Conservation (phyloP, 2,113 vertebrate genomes). For the Hippocampus comes region DNA sequence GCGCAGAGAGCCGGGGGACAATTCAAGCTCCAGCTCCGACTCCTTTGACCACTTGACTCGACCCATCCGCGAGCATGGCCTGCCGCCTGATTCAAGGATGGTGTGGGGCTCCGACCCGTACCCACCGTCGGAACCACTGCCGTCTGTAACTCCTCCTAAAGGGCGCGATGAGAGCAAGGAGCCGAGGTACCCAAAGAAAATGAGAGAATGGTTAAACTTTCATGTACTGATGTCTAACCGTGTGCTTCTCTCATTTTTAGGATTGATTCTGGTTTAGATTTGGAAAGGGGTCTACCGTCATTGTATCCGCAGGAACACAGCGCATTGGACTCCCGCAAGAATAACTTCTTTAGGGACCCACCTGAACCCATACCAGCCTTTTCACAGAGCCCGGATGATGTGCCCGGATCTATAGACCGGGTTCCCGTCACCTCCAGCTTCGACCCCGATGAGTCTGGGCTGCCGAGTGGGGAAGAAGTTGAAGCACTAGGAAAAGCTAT, state of each 20-base stretch:
- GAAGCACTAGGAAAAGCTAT: slow-evolving; percentile 73
- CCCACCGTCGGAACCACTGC: slow-evolving; percentile 79
- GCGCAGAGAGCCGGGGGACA: slow-evolving; percentile 90
- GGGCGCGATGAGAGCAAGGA: slow-evolving; percentile 81
- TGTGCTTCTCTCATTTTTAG: slow-evolving; percentile 41
- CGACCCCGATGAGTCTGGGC: slow-evolving; percentile 73
- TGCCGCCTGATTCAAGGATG: slow-evolving; percentile 84
- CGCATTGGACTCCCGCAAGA: slow-evolving; percentile 81
- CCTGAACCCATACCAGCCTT: slow-evolving; percentile 78
- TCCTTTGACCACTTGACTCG: slow-evolving; percentile 89
- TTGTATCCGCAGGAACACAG: slow-evolving; percentile 80
- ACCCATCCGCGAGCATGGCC: slow-evolving; percentile 82
- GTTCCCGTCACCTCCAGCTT: slow-evolving; percentile 66
- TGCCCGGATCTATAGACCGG: slow-evolving; percentile 69
- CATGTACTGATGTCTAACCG: background rate
- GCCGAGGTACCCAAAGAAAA: slow-evolving; percentile 71
- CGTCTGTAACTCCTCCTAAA: slow-evolving; percentile 78
- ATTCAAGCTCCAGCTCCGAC: slow-evolving; percentile 81
- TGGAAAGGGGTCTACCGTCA: slow-evolving; percentile 69
- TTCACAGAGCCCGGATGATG: slow-evolving; percentile 78
- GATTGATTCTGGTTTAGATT: slow-evolving; percentile 68
- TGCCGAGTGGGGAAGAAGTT: slow-evolving; percentile 78
- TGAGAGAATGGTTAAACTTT: background rate
- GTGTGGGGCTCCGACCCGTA: slow-evolving; percentile 94
- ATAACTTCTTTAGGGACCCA: slow-evolving; percentile 82